phyloP scores from a whole-genome alignment of 2,888 invertebrate species.

The Clanis bilineata region DNA sequence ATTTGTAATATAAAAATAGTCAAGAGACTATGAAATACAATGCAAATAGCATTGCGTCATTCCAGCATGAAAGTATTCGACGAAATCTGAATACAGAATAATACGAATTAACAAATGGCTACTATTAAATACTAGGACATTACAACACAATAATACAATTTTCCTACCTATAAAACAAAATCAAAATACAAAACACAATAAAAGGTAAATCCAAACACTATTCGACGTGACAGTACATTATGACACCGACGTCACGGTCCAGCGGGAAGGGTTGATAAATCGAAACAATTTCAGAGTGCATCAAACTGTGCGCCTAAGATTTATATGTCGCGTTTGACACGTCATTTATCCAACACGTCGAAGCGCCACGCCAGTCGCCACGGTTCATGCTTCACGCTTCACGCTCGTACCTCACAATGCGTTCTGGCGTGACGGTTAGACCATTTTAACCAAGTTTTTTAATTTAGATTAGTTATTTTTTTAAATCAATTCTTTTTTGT shows the following conservation, averaged over 20 bases:
- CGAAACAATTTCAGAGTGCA: slow-evolving; percentile 72
- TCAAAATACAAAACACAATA: not conserved
- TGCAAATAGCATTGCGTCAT: too few relatives aligned
- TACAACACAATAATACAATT: too few relatives aligned
- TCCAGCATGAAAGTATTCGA: too few relatives aligned
- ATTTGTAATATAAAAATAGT: too few relatives aligned
- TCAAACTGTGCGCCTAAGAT: slow-evolving; percentile 48
- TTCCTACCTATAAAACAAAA: too few relatives aligned
- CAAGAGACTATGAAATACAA: too few relatives aligned
- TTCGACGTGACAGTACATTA: slow-evolving; percentile 37
- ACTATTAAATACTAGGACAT: too few relatives aligned
- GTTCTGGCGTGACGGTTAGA: not conserved
- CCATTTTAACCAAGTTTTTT: not conserved
- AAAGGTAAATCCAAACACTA: slow-evolving; percentile 22
- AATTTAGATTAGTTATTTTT: not conserved
- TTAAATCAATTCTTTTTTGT: not conserved
- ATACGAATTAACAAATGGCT: too few relatives aligned
- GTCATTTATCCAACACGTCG: slow-evolving; percentile 63
- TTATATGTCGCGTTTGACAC: slow-evolving; percentile 45
- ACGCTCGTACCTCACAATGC: not conserved
- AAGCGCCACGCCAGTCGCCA: slow-evolving; percentile 11
- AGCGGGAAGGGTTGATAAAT: slow-evolving; percentile 72
- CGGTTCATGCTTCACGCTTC: not conserved
- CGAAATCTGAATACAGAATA: too few relatives aligned
- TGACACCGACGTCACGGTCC: slow-evolving; percentile 56